phyloP scores from a whole-genome alignment of 64 coral and sea anemone species.

The Stichodactyla helianthus region DNA sequence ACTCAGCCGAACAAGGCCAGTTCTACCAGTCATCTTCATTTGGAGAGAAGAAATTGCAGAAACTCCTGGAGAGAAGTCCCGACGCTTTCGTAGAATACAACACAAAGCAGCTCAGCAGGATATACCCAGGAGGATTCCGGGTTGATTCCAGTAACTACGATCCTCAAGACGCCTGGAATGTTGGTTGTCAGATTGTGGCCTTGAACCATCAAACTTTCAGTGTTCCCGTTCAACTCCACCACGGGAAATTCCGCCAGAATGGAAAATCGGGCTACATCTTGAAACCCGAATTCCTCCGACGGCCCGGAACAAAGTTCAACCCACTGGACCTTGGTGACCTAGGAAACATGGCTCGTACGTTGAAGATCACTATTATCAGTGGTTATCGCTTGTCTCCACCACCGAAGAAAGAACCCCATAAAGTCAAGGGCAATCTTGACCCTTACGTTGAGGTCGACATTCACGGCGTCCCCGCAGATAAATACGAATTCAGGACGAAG shows the following conservation, averaged over 20 bases:
- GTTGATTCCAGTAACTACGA: slow-evolving; percentile 45
- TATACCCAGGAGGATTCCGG: slow-evolving; percentile 47
- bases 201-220: slow-evolving; percentile 40
- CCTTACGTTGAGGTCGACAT: slow-evolving; percentile 52
- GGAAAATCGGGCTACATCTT: slow-evolving; percentile 41
- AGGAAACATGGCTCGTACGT: not conserved
- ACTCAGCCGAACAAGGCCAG: not conserved
- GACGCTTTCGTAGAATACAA: slow-evolving; percentile 36
- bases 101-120: slow-evolving; percentile 29
- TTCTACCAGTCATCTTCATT: slow-evolving; percentile 51
- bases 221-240: slow-evolving; percentile 25
- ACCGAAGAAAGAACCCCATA: not conserved
- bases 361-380: slow-evolving; percentile 38
- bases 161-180: slow-evolving; percentile 36
- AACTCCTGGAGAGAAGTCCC: slow-evolving; percentile 7
- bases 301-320: slow-evolving; percentile 15
- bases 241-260: slow-evolving; percentile 60
- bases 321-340: not conserved
- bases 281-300: slow-evolving; percentile 40
- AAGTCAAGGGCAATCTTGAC: slow-evolving; percentile 11
- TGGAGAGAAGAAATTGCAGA: slow-evolving; percentile 17
- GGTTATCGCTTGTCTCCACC: slow-evolving; percentile 26
- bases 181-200: slow-evolving; percentile 58
- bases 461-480: slow-evolving; percentile 36
- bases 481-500: slow-evolving; percentile 25